Conservation (phyloP, 1,140 invertebrate species). For the Drosophila ficusphila region DNA sequence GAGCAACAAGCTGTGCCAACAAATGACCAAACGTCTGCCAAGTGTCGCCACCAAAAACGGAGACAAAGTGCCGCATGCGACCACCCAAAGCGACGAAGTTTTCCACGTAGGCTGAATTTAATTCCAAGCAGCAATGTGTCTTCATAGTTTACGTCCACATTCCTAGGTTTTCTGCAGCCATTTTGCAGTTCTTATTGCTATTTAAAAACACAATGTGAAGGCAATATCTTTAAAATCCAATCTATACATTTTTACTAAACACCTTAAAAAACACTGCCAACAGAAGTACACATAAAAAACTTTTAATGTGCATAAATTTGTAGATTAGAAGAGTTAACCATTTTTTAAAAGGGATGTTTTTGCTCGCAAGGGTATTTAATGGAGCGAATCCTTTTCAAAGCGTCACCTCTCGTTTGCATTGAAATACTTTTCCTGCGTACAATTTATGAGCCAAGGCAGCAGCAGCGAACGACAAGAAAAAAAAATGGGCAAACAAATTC, state of each 20-base stretch:
- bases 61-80: slow-evolving; percentile 16
- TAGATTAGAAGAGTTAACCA: too few species aligned
- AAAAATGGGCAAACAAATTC: slow-evolving; percentile 49
- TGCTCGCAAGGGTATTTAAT: slow-evolving; percentile 5
- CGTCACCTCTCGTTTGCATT: slow-evolving; percentile 32
- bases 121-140: slow-evolving; percentile 30
- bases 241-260: too few species aligned
- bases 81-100: slow-evolving; percentile 54
- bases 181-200: neutral
- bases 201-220: too few species aligned
- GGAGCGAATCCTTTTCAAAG: neutral
- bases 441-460: slow-evolving; percentile 31
- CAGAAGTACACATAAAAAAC: too few species aligned
- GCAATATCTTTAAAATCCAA: too few species aligned
- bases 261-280: too few species aligned
- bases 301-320: neutral
- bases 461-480: slow-evolving; percentile 6
- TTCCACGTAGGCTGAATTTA: slow-evolving; percentile 28
- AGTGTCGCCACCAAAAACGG: slow-evolving; percentile 52
- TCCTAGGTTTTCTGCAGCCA: neutral
- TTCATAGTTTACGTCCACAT: slow-evolving; percentile 1
- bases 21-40: slow-evolving; percentile 79
- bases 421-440: slow-evolving; percentile 40
- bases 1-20: slow-evolving; percentile 69
- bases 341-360: too few species aligned